Base-by-base conservation (phyloP, 53 echinoderm and acorn worm species). In the Arbacia lixula region DNA sequence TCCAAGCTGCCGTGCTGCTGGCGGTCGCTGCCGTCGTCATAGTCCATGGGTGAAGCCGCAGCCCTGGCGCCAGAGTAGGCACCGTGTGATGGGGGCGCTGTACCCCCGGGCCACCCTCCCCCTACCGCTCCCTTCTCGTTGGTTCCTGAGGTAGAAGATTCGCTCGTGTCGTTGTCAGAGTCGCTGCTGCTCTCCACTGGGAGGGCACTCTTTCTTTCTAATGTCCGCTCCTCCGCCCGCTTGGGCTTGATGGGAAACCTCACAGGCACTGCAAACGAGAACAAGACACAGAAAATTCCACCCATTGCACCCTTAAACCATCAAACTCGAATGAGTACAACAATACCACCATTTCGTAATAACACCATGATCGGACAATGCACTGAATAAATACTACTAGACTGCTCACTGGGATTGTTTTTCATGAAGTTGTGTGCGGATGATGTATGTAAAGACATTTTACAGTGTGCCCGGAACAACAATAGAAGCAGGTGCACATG, bases 161-260 rank as follows among this genome's bases (percentile, higher is more conserved):
- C 77, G 2, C 58, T 40, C 37, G 22, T 4, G 9, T 64, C 64
- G 60, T 58, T 40, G 4, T 99, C 99, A 3, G 90, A 90, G 57
- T 90, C 91, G 36, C 92, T 77, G 77, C 77, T 77, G 58, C 77
- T 77, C 73, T 99, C 94, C 4, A 90, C 54, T 0, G 99, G 99
- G 34, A 99, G 90, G 72, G 99, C 94, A 43, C 94, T 99, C 50
- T 85, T 87, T 30, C 87, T 75, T 28, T 92, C 93, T 27, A 91
- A 85, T 16, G 85, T 85, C 36, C 87, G 80, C 57, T 92, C 90
- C 60, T 99, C 94, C 24, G 88, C 87, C 41, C 76, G 41, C 81
- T 94, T 95, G 49, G 90, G 64, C 86, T 99, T 99, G 69, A 99
- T 99, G 68, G 99, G 94, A 60, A 99, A 99, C 64, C 92, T 91